Percentiles rank a stretch among this genome's conserved stretches.
These are phyloP conservation scores for Nothura maculosa DNA, from an alignment of 2,797 vertebrate genomes.

Conservation along the genomic window DNA sequence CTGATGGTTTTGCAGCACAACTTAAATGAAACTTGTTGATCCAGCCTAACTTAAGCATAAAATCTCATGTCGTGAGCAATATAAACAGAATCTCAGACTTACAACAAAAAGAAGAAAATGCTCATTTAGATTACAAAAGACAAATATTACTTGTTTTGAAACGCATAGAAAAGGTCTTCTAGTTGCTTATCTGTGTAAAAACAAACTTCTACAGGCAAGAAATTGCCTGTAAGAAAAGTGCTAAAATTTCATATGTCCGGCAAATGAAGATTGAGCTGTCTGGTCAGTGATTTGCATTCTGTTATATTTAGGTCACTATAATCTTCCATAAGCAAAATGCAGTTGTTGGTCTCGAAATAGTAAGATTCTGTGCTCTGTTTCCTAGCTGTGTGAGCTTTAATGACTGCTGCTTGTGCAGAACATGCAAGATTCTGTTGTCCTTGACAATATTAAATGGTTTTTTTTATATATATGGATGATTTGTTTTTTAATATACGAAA, in stretches of 20 bases:
- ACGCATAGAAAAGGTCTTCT: not conserved
- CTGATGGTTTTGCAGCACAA: not conserved
- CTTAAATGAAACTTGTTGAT: not conserved
- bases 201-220: not conserved
- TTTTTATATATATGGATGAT: not conserved
- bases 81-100: not conserved
- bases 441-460: not conserved
- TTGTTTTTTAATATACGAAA: too few relatives aligned
- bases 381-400: not conserved
- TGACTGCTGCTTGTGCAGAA: not conserved
- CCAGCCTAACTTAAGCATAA: not conserved
- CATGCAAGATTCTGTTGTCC: not conserved
- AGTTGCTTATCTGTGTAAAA: not conserved
- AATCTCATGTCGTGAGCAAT: slow-evolving; percentile 6
- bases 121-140: not conserved
- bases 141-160: not conserved
- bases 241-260: not conserved
- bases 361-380: not conserved
- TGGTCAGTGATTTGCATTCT: not conserved
- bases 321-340: not conserved
- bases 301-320: not conserved
- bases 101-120: not conserved
- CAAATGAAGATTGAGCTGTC: not conserved
- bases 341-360: not conserved
- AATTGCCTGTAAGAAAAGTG: not conserved